phyloP scores from a whole-genome alignment of 2,113 vertebrate species.

The Lipotes vexillifer region DNA sequence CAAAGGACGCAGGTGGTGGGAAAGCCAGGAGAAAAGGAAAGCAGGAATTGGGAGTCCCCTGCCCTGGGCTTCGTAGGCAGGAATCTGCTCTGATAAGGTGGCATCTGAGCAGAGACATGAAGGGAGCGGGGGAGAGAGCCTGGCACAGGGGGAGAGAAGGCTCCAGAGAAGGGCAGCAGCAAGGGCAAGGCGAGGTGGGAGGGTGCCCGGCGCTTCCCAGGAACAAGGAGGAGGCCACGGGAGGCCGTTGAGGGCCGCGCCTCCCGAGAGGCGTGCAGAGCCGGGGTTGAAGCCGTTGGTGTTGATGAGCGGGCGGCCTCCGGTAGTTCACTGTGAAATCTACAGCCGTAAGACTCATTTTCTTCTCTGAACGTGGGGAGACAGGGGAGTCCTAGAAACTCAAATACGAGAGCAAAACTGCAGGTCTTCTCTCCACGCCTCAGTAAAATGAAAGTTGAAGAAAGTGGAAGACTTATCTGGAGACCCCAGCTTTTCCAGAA shows the following conservation, averaged over 20 bases:
- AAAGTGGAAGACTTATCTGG: not conserved
- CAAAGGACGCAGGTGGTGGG: not conserved
- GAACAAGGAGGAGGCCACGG: rapidly evolving
- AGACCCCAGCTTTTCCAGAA: too few relatives aligned
- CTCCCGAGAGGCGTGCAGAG: not conserved
- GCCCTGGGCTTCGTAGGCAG: not conserved
- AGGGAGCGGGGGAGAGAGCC: not conserved
- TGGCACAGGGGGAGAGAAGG: not conserved
- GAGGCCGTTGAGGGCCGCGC: not conserved
- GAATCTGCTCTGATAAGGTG: too few relatives aligned
- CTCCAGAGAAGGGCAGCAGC: not conserved
- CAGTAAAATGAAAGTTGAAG: not conserved
- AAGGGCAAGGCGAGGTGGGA: rapidly evolving
- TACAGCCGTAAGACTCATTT: not conserved
- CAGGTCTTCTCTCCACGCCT: not conserved
- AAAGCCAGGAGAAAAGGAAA: too few relatives aligned
- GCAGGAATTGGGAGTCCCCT: rapidly evolving
- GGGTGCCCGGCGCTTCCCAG: not conserved
- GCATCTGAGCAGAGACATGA: not conserved
- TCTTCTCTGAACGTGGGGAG: not conserved
- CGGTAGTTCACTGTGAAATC: not conserved
- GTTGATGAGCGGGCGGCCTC: too few relatives aligned
- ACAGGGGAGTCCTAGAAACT: not conserved
- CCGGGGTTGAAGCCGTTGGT: not conserved
- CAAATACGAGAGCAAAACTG: not conserved